A percentile compares a stretch with the other conserved stretches of the same genome.
phyloP scores from a whole-genome alignment of 2,888 invertebrate species.

The Plusia festucae region DNA sequence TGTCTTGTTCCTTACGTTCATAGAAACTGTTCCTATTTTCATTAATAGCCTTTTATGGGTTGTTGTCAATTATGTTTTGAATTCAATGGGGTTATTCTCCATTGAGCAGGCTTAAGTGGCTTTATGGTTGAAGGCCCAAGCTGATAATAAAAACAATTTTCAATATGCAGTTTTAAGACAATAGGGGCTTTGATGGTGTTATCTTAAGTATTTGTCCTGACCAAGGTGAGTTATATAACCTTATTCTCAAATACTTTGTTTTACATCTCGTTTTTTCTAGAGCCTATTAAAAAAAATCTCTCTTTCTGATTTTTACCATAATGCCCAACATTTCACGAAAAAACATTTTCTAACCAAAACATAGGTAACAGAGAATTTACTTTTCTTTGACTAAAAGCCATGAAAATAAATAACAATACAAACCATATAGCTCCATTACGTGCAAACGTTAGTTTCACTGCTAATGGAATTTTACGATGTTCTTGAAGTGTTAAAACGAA shows the following conservation, averaged over 20 bases:
- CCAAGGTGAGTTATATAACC: not conserved
- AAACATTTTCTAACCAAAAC: not conserved
- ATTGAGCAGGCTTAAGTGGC: not conserved
- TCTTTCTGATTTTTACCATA: too few relatives aligned
- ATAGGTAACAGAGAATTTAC: not conserved
- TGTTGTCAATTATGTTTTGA: constrained; percentile 22
- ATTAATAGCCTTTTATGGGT: constrained; percentile 21
- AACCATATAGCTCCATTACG: not conserved
- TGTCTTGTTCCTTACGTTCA: constrained; percentile 48
- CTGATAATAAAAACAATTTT: not conserved
- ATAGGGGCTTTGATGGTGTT: not conserved
- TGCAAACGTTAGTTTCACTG: constrained; percentile 21
- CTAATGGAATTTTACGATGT: constrained; percentile 37
- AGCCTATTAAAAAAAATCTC: too few relatives aligned
- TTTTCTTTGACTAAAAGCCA: not conserved
- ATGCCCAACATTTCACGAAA: not conserved
- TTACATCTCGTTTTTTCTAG: too few relatives aligned
- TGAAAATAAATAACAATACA: not conserved
- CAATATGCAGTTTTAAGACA: not conserved
- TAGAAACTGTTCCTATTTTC: constrained; percentile 36
- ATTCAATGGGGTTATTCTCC: constrained; percentile 16
- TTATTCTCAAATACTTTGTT: not conserved
- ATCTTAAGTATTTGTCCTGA: not conserved
- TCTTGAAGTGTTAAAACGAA: constrained; percentile 41
- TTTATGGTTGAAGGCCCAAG: not conserved